These are phyloP conservation scores for Atopsyche davidsoni DNA, from an alignment of 1,140 invertebrate genomes.

Conservation along the genomic window DNA sequence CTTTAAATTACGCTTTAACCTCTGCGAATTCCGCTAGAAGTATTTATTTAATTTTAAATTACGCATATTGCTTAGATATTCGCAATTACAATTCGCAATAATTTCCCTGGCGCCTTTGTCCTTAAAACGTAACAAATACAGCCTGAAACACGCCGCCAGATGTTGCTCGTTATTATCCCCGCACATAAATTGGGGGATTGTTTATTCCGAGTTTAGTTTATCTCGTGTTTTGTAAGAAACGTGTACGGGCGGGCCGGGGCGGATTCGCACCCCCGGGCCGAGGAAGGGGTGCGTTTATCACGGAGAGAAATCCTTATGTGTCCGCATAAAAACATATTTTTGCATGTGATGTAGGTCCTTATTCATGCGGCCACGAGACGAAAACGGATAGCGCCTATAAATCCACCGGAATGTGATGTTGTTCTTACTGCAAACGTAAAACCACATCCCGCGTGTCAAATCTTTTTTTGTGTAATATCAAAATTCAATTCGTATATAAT, in stretches of 20 bases:
- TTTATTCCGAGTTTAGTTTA: conserved; percentile 13
- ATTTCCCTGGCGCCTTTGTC: not conserved
- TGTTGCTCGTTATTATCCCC: conserved; percentile 5
- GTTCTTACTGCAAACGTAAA: not conserved
- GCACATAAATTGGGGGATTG: conserved; percentile 17
- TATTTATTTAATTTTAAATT: not conserved
- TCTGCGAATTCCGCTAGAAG: too few species aligned
- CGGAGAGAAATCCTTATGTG: not conserved
- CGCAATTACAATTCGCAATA: not conserved
- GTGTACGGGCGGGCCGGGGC: not conserved
- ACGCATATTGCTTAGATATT: not conserved
- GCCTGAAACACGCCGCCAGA: not conserved
- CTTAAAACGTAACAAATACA: conserved; percentile 1
- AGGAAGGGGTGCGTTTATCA: not conserved
- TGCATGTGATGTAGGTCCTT: not conserved
- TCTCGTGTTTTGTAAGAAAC: conserved; percentile 3
- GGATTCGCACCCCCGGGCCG: not conserved
- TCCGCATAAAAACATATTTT: not conserved
- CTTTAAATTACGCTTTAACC: too few species aligned
- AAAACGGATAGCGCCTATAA: not conserved
- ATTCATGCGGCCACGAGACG: not conserved
- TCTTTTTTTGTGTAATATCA: not conserved
- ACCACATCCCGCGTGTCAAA: not conserved
- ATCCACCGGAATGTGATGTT: not conserved
- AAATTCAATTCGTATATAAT: not conserved